Percentiles rank a stretch among this genome's conserved stretches.
phyloP scores from a whole-genome alignment of 2,797 vertebrate genomes.

The Sebastes vulpes region DNA sequence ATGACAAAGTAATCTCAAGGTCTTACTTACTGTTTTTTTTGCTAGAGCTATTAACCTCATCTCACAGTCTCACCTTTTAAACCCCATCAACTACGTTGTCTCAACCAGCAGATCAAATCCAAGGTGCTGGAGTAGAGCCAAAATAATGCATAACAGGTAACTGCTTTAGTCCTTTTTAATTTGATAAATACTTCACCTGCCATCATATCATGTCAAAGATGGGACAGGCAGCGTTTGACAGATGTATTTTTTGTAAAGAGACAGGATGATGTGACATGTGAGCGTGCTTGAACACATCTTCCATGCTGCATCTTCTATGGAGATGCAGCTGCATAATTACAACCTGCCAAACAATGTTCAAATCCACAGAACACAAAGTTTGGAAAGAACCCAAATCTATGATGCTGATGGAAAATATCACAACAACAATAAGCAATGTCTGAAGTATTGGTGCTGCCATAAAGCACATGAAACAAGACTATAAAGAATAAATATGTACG shows the following conservation, averaged over 20 bases:
- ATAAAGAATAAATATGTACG: neutral
- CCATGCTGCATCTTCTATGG: no score
- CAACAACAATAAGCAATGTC: neutral
- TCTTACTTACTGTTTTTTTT: no score
- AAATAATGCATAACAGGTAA: neutral
- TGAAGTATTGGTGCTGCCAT: neutral
- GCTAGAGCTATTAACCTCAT: no score
- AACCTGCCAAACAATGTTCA: neutral
- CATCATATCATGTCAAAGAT: neutral
- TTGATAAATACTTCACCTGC: neutral
- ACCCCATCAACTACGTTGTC: neutral
- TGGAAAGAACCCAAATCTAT: neutral
- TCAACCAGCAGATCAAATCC: neutral
- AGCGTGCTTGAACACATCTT: no score
- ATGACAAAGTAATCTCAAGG: no score
- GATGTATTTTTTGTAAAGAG: neutral
- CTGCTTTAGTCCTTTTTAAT: no score
- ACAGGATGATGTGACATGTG: no score
- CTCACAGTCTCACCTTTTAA: no score
- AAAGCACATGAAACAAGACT: neutral
- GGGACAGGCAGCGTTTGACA: neutral
- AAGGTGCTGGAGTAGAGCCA: neutral
- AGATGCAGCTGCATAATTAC: neutral
- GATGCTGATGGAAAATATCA: neutral
- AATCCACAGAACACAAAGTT: neutral